Evolutionary conservation across 2,888 invertebrate species (phyloP), one percentile per base, ranked within the genome.

Genomic region (Hymenopus coronatus): DNA sequence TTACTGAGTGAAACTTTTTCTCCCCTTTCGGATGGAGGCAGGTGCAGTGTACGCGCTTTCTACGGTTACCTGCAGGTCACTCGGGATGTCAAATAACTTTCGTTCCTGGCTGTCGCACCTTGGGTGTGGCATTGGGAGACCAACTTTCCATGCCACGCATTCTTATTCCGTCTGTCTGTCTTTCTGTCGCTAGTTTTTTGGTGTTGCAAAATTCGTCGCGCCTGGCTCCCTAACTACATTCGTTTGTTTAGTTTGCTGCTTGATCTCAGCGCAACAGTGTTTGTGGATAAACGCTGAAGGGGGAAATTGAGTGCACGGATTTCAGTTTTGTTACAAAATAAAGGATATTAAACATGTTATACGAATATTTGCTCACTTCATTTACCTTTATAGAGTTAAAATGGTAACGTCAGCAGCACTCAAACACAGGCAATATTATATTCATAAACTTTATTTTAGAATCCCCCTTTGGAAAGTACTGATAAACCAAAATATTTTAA

Each of bases 11-110:
- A 70, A 70, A 70, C 54, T 70, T 70, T 70, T 70, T 70, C 54
- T 70, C 25, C 54, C 54, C 54, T 70, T 70, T 70, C 54, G 54
- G 54, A 70, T 70, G 54, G 54, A 70, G 54, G 54, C 54, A 70
- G 54, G 54, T 70, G 54, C 54, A 54, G 54, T 54, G 54, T 70
- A 70, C 0, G 54, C 54, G 54, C 54, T 70, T 70, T 70, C 54
- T 70, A 70, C 54, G 54, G 30, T 33, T 33, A 27, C 82, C 82
- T 85, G 40, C 46, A 85, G n/a, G 27, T 27, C 46, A 85, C 54
- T 87, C 33, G 27, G 54, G 87, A 70, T 87, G 87, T 87, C 87
- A 87, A 87, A 87, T 87, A 87, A 82, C 87, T 87, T 87, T 87
- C 87, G 28, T 70, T 70, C 54, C 54, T 70, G 54, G 54, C 54